A percentile compares a stretch with the other conserved stretches of the same genome.
phyloP scores from a whole-genome alignment of 2,888 invertebrate species.

The Leuctra nigra region DNA sequence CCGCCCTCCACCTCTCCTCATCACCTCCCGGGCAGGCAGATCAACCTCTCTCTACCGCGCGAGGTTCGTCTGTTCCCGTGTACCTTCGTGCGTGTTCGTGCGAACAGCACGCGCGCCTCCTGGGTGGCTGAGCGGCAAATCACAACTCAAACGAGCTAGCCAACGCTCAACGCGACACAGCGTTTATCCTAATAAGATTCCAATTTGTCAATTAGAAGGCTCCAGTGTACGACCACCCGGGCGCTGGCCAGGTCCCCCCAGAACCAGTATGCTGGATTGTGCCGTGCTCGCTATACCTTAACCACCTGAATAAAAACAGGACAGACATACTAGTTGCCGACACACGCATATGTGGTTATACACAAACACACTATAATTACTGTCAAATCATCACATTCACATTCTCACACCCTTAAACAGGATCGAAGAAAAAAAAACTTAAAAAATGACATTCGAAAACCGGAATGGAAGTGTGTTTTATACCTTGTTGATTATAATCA shows the following conservation, averaged over 20 bases:
- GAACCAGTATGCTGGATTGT: not conserved
- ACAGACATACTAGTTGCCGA: not conserved
- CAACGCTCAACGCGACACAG: conserved; percentile 11
- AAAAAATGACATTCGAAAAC: too few species aligned
- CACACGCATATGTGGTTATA: not conserved
- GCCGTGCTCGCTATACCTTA: too few species aligned
- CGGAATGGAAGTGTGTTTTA: too few species aligned
- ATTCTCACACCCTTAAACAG: not conserved
- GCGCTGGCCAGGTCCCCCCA: conserved; percentile 22
- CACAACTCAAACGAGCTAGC: conserved; percentile 2
- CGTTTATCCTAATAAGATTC: conserved; percentile 52
- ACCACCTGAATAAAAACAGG: not conserved
- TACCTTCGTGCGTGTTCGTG: not conserved
- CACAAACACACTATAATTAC: not conserved
- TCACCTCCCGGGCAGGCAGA: too few species aligned
- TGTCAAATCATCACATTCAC: conserved; percentile 4
- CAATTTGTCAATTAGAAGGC: conserved; percentile 64
- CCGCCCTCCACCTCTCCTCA: not conserved
- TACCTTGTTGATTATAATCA: too few species aligned
- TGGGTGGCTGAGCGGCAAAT: conserved; percentile 38
- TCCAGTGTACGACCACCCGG: conserved; percentile 36
- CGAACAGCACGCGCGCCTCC: conserved; percentile 39
- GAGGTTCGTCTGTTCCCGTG: not conserved
- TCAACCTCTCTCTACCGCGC: too few species aligned
- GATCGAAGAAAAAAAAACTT: too few species aligned